Base-by-base conservation (phyloP, 2,888 invertebrate genomes). In the Xestia sexstrigata region DNA sequence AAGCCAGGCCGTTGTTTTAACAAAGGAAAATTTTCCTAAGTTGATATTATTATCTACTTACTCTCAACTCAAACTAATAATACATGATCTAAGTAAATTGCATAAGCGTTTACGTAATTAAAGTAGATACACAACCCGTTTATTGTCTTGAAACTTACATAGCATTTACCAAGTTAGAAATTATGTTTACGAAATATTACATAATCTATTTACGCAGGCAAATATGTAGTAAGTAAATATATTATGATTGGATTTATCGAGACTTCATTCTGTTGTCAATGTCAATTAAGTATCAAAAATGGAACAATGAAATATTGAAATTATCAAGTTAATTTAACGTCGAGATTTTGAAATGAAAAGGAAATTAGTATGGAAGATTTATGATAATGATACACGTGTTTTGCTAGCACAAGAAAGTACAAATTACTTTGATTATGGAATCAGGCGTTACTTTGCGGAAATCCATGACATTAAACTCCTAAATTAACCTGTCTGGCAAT, bases 41-140 rank as follows among this genome's bases (percentile, higher is more conserved):
- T 58, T 55, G n/a, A 67, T 49, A 47, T 17, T 65, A n/a, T 65
- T 42, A 65, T 42, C n/a, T 45, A 60, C 17, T 26, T 52, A 81
- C 49, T 23, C 15, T 58, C 9, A 62, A 55, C n/a, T 47, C 26
- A 47, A 67, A 70, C 42, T 84, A 81, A 62, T 74, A 81, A 42
- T 26, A 30, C 9, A 75, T 63, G 58, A 58, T 68, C 30, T 70
- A 74, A 85, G 58, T 76, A 74, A 85, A 63, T 76, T 45, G 49
- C 58, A 13, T 45, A 52, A 81, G 23, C 67, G 49, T 76, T 81
- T 76, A 82, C 26, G 35, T 82, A 68, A 70, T 82, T 82, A 58
- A 65, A 84, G 4, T 63, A 47, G 26, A 6, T 26, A 65, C 47
- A 81, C 69, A 67, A 70, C 35, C 66, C 62, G 62, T 63, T 67